These are phyloP conservation scores for Porites lobata DNA, from an alignment of 92 coral and sea anemone species.

Conservation along the genomic window DNA sequence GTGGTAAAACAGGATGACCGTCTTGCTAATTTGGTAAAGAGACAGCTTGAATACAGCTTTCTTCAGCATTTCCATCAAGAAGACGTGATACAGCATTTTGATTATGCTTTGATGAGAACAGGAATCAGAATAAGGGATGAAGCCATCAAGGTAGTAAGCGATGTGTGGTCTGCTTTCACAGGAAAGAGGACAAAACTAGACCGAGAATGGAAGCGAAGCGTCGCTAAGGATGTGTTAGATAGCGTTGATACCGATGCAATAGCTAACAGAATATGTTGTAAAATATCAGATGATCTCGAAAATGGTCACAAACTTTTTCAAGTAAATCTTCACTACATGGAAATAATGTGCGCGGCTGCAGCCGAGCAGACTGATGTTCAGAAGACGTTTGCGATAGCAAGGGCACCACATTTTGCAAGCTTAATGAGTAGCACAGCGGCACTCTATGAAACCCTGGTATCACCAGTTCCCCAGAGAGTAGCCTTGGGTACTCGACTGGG, in stretches of 20 bases:
- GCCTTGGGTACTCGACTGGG: slow-evolving; percentile 37
- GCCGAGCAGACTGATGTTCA: slow-evolving; percentile 51
- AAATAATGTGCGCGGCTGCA: slow-evolving; percentile 35
- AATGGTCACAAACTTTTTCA: slow-evolving; percentile 51
- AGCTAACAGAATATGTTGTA: slow-evolving; percentile 45
- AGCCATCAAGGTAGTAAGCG: slow-evolving; percentile 39
- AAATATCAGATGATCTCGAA: slow-evolving; percentile 46
- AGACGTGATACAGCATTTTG: slow-evolving; percentile 48
- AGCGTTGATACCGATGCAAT: slow-evolving; percentile 56
- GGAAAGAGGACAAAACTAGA: slow-evolving; percentile 67
- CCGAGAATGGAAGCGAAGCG: slow-evolving; percentile 63
- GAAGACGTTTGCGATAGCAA: slow-evolving; percentile 18
- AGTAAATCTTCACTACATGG: slow-evolving; percentile 38
- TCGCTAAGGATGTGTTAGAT: slow-evolving; percentile 68
- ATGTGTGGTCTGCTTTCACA: slow-evolving; percentile 53
- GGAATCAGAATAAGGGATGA: slow-evolving; percentile 44
- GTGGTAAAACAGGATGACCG: slow-evolving; percentile 56
- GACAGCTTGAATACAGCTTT: slow-evolving; percentile 51
- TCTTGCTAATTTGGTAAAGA: slow-evolving; percentile 43
- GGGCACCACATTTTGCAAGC: slow-evolving; percentile 62
- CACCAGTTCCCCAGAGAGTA: slow-evolving; percentile 18
- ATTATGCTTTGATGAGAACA: slow-evolving; percentile 65
- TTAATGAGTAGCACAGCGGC: slow-evolving; percentile 63
- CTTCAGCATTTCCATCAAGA: slow-evolving; percentile 12
- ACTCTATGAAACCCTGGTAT: slow-evolving; percentile 35